Conservation (phyloP, 35 echinoderm and acorn worm genomes). For the Holothuria glaberrima region DNA sequence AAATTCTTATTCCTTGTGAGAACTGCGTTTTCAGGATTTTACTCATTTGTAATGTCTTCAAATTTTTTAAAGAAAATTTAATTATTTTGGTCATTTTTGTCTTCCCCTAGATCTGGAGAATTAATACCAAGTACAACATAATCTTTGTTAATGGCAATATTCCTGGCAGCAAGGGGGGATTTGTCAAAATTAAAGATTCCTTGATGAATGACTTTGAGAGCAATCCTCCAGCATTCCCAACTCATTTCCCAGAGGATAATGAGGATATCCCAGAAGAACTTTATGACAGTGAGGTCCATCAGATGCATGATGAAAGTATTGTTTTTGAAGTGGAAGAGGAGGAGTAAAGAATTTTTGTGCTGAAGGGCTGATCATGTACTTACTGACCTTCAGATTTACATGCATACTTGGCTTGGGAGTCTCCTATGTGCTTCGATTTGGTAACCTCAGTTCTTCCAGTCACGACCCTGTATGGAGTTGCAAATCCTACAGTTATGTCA, state of each 20-base stretch:
- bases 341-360: background rate
- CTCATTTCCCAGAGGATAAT: conserved; percentile 72
- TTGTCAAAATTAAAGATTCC: conserved; percentile 84
- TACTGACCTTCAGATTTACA: no score
- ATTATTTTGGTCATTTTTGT: no score
- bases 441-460: no score
- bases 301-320: conserved; percentile 67
- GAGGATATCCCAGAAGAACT: conserved; percentile 73
- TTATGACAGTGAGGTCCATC: conserved; percentile 57
- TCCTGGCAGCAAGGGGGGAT: conserved; percentile 61
- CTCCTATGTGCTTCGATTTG: background rate
- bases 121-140: conserved; percentile 94
- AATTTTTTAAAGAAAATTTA: no score
- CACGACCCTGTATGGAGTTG: no score
- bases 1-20: no score
- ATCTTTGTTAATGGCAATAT: conserved; percentile 77
- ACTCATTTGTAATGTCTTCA: no score
- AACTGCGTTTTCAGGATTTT: no score
- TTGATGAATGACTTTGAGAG: background rate
- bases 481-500: no score
- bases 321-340: conserved; percentile 64
- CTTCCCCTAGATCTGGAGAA: conserved; percentile 67
- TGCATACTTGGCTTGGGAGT: background rate
- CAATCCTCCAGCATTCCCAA: conserved; percentile 77
- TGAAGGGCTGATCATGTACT: no score